Percentiles rank a stretch among this genome's conserved stretches.
phyloP scores from a whole-genome alignment of 2,113 vertebrate genomes.

The Butorides virescens region DNA sequence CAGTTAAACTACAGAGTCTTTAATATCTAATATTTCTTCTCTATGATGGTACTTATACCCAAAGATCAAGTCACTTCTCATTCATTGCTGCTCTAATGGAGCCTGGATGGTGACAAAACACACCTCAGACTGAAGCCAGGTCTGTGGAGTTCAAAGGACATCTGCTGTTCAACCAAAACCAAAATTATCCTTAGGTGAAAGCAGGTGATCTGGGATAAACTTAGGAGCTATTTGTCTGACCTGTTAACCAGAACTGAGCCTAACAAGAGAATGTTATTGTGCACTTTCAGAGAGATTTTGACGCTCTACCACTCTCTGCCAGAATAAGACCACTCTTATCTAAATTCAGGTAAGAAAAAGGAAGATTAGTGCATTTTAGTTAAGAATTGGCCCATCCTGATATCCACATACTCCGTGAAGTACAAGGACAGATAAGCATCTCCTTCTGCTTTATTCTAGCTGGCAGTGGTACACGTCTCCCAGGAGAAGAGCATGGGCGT shows the following conservation, averaged over 20 bases:
- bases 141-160: not conserved
- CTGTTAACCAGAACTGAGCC: not conserved
- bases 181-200: not conserved
- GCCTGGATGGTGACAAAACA: not conserved
- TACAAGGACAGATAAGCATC: not conserved
- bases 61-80: not conserved
- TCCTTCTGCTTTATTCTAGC: not conserved
- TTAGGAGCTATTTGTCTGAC: not conserved
- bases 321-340: not conserved
- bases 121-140: not conserved
- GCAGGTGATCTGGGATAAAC: not conserved
- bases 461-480: not conserved
- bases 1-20: not conserved
- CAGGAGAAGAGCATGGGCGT: not conserved
- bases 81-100: not conserved
- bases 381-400: not conserved
- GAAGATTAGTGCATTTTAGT: not conserved
- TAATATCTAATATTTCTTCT: constrained; percentile 19
- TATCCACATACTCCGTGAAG: not conserved
- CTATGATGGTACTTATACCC: not conserved
- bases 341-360: not conserved
- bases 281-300: not conserved
- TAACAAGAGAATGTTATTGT: not conserved
- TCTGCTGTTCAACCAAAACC: not conserved
- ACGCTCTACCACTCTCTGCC: not conserved